Percentiles rank a stretch among this genome's conserved stretches.
Evolutionary conservation across 2,888 invertebrate genomes (phyloP).

Genomic region (Clanis bilineata): DNA sequence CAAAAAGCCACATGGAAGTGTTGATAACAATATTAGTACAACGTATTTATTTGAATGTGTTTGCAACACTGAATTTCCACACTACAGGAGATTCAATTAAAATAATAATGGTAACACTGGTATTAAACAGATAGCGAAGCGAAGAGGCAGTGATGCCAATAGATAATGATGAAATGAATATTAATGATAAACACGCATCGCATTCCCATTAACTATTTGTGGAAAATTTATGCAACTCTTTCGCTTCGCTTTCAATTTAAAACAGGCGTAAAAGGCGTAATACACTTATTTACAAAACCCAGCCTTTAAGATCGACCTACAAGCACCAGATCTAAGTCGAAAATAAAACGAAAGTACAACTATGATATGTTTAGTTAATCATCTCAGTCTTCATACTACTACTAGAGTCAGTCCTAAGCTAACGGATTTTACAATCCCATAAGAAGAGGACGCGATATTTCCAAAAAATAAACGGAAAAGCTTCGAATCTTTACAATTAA

Average conservation of each 20-base stretch:
- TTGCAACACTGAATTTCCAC: conserved; percentile 39
- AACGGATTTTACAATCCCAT: conserved; percentile 78
- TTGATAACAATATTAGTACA: neutral
- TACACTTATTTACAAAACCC: conserved; percentile 79
- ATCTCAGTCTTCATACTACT: conserved; percentile 80
- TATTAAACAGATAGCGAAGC: too few relatives aligned
- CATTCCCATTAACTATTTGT: too few relatives aligned
- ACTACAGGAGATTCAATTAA: conserved; percentile 45
- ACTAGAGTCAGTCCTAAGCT: conserved; percentile 79
- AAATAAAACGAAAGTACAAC: conserved; percentile 67
- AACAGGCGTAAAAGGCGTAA: conserved; percentile 76
- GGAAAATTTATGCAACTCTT: too few relatives aligned
- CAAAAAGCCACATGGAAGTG: neutral
- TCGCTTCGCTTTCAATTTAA: too few relatives aligned
- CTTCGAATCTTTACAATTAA: conserved; percentile 54
- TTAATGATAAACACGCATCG: too few relatives aligned
- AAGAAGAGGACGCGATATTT: conserved; percentile 80
- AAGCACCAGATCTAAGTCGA: conserved; percentile 82
- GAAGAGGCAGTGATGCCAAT: too few relatives aligned
- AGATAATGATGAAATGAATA: too few relatives aligned
- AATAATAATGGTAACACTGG: too few relatives aligned
- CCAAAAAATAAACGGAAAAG: conserved; percentile 74
- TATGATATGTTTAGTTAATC: conserved; percentile 80
- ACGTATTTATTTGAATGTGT: conserved; percentile 23
- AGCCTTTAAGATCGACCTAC: conserved; percentile 81